Evolutionary conservation across 92 coral and sea anemone genomes (phyloP), one percentile per base, ranked within the genome.

Genomic region (Diadumene lineata): DNA sequence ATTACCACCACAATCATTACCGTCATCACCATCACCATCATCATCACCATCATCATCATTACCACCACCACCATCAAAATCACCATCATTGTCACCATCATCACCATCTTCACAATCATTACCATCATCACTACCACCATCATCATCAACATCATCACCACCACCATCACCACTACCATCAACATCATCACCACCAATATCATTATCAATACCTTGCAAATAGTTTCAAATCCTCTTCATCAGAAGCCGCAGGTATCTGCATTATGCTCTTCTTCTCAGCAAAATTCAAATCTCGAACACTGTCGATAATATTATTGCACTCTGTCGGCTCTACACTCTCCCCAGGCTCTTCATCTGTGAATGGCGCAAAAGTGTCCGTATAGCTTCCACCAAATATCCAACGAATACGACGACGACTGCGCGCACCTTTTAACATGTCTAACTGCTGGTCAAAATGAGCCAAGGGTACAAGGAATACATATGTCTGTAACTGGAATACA

Each of bases 331-430:
- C 90, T 0, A 82, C 57, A 25, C 56, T 68, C 24, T 85, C 86
- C 48, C 76, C 73, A 27, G 53, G 66, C 25, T 43, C 68, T 32
- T 79, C 81, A 50, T 77, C 71, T 44, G 81, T 68, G 73, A 60
- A 51, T 44, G 79, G 69, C 68, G 82, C 66, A 64, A 72, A 76
- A 53, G 56, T 77, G 75, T 78, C 87, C 38, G 92, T 80, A 38
- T 69, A 87, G 66, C 92, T 90, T 53, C 87, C 89, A 10, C 96
- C 92, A 70, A 90, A 86, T 34, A 77, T 91, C 94, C 92, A 89
- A 21, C 87, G 89, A 31, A 85, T 84, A 76, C 80, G 90, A 62
- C 87, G 91, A 27, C 94, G 66, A 23, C 82, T 78, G 10, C 82
- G 73, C 72, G 79, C 69, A 66, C 65, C 38, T 46, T 72, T 71